These are phyloP conservation scores for Australoheros facetus DNA, from an alignment of 2,797 vertebrate genomes.

Conservation along the genomic window DNA sequence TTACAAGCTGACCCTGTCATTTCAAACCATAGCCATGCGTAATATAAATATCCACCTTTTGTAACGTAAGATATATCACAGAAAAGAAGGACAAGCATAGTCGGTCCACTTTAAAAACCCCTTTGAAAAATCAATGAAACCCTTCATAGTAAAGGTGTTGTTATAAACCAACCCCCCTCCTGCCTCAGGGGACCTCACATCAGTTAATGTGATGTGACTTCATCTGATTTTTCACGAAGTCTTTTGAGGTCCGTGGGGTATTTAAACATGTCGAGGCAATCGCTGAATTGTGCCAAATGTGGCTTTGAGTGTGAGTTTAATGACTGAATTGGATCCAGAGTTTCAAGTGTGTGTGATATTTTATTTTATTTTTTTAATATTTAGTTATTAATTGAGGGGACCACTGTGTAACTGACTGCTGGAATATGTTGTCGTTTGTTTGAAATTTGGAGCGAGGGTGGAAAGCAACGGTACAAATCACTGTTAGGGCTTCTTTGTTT, in stretches of 20 bases:
- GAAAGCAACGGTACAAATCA: conserved; percentile 75
- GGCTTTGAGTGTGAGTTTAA: conserved; percentile 31
- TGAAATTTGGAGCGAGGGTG: conserved; percentile 41
- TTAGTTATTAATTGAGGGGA: conserved; percentile 59
- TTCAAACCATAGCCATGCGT: not conserved
- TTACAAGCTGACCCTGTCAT: not conserved
- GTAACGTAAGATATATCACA: not conserved
- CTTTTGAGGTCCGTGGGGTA: not conserved
- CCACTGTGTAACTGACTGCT: conserved; percentile 74
- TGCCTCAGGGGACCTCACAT: not conserved
- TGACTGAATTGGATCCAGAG: conserved; percentile 24
- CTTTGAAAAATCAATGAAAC: not conserved
- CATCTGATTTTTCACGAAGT: conserved; percentile 13
- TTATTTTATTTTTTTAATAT: conserved; percentile 10
- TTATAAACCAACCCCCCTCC: not conserved
- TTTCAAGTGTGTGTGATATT: conserved; percentile 19
- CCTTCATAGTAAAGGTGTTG: conserved; percentile 4
- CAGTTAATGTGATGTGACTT: conserved; percentile 22
- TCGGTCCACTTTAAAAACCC: not conserved
- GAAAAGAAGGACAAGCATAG: not conserved
- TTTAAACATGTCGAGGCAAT: conserved; percentile 47
- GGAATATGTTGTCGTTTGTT: conserved; percentile 60
- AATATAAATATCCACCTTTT: not conserved
- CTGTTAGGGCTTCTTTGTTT: conserved; percentile 65
- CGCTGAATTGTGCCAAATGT: conserved; percentile 46